A percentile compares a stretch with the other conserved stretches of the same genome.
Evolutionary conservation across 2,888 invertebrate species (phyloP).

Genomic region (Sceliomorpha sp.): DNA sequence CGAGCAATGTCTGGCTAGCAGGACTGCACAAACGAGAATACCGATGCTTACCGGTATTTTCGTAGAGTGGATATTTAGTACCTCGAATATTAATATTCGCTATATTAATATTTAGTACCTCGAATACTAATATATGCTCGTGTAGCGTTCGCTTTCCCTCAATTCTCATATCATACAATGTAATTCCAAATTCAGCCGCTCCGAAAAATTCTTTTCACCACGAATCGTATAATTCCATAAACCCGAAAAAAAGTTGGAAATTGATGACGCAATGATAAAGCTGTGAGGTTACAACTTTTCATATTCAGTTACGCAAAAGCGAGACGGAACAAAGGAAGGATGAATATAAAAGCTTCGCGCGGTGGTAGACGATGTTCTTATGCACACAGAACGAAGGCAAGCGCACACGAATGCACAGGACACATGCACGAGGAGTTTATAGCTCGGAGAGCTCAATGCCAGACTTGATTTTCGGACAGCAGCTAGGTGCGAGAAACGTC

Average conservation of each 20-base stretch:
- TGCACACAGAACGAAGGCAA: too few species aligned
- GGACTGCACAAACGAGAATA: too few species aligned
- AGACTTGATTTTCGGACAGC: conserved; percentile 29
- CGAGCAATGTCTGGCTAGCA: conserved; percentile 13
- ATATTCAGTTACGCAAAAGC: not conserved
- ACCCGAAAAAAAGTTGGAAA: not conserved
- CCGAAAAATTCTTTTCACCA: not conserved
- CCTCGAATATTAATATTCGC: too few species aligned
- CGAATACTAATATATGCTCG: too few species aligned
- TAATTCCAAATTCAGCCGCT: too few species aligned
- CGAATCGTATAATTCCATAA: not conserved
- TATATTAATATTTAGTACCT: too few species aligned
- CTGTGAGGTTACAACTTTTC: not conserved
- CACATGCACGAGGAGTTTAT: conserved; percentile 10
- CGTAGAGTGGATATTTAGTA: too few species aligned
- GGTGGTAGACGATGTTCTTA: conserved; percentile 22
- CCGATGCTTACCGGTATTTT: too few species aligned
- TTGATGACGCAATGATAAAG: too few species aligned
- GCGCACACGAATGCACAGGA: too few species aligned
- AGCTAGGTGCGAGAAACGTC: conserved; percentile 7
- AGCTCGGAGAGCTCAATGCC: conserved; percentile 51
- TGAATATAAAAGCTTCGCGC: conserved; percentile 13
- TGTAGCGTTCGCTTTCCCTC: too few species aligned
- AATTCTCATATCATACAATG: too few species aligned
- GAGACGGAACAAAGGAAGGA: conserved; percentile 33